phyloP scores from a whole-genome alignment of 2,113 vertebrate genomes.

The Oreocharis arfaki region DNA sequence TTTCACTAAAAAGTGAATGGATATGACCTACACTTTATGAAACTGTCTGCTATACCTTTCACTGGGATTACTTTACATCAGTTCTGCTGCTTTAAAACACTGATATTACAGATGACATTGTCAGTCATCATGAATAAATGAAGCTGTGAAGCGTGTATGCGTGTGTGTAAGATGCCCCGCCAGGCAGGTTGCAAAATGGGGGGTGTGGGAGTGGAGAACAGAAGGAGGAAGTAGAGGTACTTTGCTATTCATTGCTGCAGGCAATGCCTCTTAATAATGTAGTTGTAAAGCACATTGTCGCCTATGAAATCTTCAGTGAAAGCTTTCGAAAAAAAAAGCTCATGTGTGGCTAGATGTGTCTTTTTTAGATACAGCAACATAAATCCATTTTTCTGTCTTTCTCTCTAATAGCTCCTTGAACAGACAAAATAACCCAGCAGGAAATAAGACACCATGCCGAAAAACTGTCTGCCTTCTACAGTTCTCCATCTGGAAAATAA shows the following conservation, averaged over 20 bases:
- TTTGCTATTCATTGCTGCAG: background rate
- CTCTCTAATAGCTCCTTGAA: background rate
- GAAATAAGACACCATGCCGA: constrained; percentile 45
- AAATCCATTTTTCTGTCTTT: constrained; percentile 13
- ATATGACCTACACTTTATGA: background rate
- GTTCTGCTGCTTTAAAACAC: background rate
- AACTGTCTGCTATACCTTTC: background rate
- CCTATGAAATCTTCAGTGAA: background rate
- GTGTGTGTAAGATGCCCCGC: background rate
- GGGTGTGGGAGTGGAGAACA: accelerated
- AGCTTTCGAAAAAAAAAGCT: background rate
- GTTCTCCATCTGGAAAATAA: constrained; percentile 67
- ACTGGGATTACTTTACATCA: background rate
- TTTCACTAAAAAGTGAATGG: background rate
- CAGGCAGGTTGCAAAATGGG: background rate
- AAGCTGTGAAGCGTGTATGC: background rate
- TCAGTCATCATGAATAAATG: background rate
- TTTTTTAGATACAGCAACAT: constrained; percentile 1
- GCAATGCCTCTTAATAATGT: background rate
- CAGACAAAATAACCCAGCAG: constrained; percentile 18
- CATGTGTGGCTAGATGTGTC: background rate
- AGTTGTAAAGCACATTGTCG: background rate
- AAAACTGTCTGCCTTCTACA: constrained; percentile 42
- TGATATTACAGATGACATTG: background rate
- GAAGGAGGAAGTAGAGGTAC: background rate